Evolutionary conservation across 2,797 vertebrate genomes (phyloP).

Genomic region (Paratrypauchen microcephalus): DNA sequence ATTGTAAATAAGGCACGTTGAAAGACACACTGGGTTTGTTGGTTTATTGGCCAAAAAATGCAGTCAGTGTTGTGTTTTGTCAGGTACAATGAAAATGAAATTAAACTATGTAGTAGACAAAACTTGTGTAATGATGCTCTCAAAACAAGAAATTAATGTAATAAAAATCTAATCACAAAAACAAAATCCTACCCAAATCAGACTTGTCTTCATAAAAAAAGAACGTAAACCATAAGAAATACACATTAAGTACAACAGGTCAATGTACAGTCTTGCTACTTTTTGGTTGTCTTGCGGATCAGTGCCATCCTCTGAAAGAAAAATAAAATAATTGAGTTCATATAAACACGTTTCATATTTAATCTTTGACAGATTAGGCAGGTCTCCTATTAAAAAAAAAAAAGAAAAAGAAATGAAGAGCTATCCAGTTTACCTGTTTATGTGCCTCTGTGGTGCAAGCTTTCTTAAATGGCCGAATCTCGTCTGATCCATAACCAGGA

Average conservation of each 20-base stretch:
- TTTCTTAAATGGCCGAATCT: slow-evolving; percentile 98
- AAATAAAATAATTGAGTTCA: slow-evolving; percentile 28
- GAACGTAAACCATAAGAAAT: slow-evolving; percentile 10
- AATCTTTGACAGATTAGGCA: neutral
- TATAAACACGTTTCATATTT: neutral
- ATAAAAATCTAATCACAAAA: slow-evolving; percentile 39
- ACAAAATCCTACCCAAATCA: slow-evolving; percentile 25
- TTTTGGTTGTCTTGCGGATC: slow-evolving; percentile 99
- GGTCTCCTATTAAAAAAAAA: neutral
- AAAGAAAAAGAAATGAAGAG: neutral
- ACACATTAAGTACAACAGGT: slow-evolving; percentile 32
- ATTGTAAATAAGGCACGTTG: slow-evolving; percentile 21
- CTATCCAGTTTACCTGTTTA: slow-evolving; percentile 87
- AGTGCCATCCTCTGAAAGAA: slow-evolving; percentile 94
- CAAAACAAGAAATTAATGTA: slow-evolving; percentile 50
- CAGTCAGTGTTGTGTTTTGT: slow-evolving; percentile 40
- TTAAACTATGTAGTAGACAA: slow-evolving; percentile 36
- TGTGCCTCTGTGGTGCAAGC: slow-evolving; percentile 99
- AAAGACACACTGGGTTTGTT: slow-evolving; percentile 38
- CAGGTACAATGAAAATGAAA: slow-evolving; percentile 41
- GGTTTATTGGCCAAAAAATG: slow-evolving; percentile 61
- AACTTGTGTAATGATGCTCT: slow-evolving; percentile 41
- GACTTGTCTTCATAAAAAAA: slow-evolving; percentile 19
- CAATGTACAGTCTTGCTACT: slow-evolving; percentile 75
- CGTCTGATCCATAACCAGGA: slow-evolving; percentile 97